phyloP scores from a whole-genome alignment of 2,113 vertebrate genomes.

The Rhabdomys dilectus region DNA sequence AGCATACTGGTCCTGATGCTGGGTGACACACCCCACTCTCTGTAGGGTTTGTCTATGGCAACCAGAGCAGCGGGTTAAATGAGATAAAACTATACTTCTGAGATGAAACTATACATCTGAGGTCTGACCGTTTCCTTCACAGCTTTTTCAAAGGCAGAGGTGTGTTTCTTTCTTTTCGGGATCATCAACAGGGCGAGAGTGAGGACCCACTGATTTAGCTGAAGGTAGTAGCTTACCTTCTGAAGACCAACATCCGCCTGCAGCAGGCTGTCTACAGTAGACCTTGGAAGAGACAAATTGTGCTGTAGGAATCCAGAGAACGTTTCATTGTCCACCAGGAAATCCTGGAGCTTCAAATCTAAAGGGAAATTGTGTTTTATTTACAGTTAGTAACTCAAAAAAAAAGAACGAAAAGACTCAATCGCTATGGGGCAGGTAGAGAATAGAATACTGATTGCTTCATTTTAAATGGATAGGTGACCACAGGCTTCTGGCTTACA shows the following conservation, averaged over 20 bases:
- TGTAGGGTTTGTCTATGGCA: neutral
- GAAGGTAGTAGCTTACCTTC: slow-evolving; percentile 85
- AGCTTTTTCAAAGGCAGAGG: neutral
- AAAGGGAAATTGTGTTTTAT: slow-evolving; percentile 54
- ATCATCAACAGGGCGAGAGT: rapidly evolving
- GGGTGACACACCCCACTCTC: neutral
- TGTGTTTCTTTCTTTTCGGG: neutral
- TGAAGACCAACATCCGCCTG: slow-evolving; percentile 90
- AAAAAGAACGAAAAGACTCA: neutral
- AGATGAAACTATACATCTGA: neutral
- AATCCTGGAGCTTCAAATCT: slow-evolving; percentile 95
- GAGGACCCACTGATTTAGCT: neutral
- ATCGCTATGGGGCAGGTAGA: neutral
- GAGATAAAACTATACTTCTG: neutral
- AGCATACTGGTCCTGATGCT: neutral
- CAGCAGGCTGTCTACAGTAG: slow-evolving; percentile 87
- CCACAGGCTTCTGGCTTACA: neutral
- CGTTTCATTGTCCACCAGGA: slow-evolving; percentile 93
- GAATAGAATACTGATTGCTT: slow-evolving; percentile 7
- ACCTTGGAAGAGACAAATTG: slow-evolving; percentile 89
- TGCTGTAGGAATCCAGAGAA: slow-evolving; percentile 91
- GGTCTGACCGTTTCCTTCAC: neutral
- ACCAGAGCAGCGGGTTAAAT: neutral
- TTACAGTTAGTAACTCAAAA: slow-evolving; percentile 64
- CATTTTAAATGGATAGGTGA: neutral